Percentiles rank a stretch among this genome's conserved stretches.
Conservation (phyloP, 2,113 vertebrate genomes). For the Cyprinodon variegatus region DNA sequence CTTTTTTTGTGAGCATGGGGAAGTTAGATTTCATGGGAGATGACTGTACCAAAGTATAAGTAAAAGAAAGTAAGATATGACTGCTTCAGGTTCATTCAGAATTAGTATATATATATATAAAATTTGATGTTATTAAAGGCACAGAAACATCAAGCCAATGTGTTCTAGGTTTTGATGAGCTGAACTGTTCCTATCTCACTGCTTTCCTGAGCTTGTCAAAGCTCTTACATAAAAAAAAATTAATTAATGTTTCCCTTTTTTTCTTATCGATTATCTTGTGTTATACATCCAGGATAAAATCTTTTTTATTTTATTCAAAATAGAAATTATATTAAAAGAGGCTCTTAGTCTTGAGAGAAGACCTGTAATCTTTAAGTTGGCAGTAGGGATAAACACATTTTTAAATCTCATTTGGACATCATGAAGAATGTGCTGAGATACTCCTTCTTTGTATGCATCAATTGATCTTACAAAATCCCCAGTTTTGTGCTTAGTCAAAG, state of each 20-base stretch:
- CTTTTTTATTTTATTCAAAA: neutral
- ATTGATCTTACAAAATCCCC: neutral
- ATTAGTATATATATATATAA: too few relatives aligned
- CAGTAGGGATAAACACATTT: neutral
- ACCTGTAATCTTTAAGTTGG: neutral
- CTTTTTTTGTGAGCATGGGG: too few relatives aligned
- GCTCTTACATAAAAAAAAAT: too few relatives aligned
- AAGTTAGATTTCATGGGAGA: neutral
- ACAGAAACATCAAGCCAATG: neutral
- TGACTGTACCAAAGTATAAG: neutral
- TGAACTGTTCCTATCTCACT: too few relatives aligned
- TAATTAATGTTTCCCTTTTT: neutral
- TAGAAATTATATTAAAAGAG: neutral
- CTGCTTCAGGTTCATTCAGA: too few relatives aligned
- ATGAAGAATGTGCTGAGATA: neutral
- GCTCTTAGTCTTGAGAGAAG: neutral
- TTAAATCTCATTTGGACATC: neutral
- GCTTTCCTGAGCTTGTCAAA: too few relatives aligned
- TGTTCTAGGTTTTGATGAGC: neutral
- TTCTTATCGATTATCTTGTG: neutral
- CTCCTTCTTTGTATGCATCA: neutral
- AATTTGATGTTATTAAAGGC: too few relatives aligned
- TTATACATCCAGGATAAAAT: neutral
- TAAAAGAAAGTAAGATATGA: neutral
- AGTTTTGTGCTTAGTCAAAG: neutral